Evolutionary conservation across 2,888 invertebrate species (phyloP).

Genomic region (Venusia cambrica): DNA sequence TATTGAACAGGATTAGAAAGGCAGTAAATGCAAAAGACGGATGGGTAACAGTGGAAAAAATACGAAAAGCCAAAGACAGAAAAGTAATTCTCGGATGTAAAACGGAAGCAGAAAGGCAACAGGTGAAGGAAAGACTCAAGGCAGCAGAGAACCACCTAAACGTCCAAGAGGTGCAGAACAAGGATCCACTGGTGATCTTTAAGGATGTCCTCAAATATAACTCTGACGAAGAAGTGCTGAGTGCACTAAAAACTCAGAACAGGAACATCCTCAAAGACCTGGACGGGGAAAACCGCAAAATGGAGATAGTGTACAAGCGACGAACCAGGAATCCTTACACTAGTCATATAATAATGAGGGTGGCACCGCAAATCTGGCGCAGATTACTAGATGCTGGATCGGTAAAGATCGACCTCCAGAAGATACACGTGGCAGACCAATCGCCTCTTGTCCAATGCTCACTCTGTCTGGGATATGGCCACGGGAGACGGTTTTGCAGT

Average conservation of each 20-base stretch:
- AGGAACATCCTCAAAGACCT: neutral
- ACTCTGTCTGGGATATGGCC: too few species aligned
- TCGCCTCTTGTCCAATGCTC: too few species aligned
- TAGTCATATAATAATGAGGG: neutral
- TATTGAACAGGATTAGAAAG: too few species aligned
- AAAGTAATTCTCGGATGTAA: conserved; percentile 11
- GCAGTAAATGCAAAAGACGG: conserved; percentile 14
- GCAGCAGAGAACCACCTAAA: neutral
- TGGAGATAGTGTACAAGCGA: neutral
- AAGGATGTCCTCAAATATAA: too few species aligned
- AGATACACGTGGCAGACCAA: neutral
- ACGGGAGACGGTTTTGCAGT: neutral
- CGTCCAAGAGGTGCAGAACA: too few species aligned
- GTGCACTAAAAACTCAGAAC: conserved; percentile 5
- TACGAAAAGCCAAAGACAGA: conserved; percentile 12
- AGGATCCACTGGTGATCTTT: neutral
- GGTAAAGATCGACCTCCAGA: conserved; percentile 1
- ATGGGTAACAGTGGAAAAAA: conserved; percentile 2
- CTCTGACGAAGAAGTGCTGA: conserved; percentile 8
- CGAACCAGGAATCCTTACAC: neutral
- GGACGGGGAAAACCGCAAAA: neutral
- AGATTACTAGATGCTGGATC: neutral
- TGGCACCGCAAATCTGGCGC: neutral
- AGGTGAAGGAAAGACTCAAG: conserved; percentile 1
- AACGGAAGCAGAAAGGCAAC: conserved; percentile 2